Conservation (phyloP, 2,113 vertebrate species). For the Erythrocebus patas region DNA sequence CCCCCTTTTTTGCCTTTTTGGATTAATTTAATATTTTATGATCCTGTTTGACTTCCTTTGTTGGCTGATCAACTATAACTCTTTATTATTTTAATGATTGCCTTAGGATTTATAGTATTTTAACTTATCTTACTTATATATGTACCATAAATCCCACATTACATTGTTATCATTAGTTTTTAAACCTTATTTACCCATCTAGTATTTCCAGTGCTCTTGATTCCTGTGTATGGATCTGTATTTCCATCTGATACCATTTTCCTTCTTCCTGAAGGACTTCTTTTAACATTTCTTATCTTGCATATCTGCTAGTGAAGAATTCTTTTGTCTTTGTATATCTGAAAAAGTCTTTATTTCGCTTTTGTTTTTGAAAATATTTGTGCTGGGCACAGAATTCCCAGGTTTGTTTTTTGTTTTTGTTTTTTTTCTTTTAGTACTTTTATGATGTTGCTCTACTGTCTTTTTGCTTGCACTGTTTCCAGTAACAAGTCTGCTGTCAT, state of each 20-base stretch:
- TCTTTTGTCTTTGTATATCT: background rate
- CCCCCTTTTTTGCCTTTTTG: background rate
- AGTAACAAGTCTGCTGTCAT: background rate
- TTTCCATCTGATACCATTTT: background rate
- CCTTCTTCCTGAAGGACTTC: background rate
- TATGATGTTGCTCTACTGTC: background rate
- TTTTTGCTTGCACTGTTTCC: background rate
- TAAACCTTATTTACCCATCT: background rate
- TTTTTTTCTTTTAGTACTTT: background rate
- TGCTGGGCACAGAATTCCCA: background rate
- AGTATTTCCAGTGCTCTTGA: background rate
- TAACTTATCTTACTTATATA: background rate
- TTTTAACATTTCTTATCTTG: constrained; percentile 15
- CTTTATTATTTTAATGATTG: background rate
- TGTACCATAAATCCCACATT: background rate
- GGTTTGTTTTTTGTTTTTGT: no score
- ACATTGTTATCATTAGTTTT: background rate
- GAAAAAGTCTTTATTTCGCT: background rate
- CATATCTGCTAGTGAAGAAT: constrained; percentile 6
- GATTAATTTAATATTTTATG: background rate
- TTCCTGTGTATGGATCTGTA: background rate
- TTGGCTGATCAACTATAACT: background rate
- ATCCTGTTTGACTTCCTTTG: background rate
- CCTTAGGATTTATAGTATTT: background rate
- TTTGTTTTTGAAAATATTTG: background rate